These are phyloP conservation scores for Melanargia galathea DNA, from an alignment of 2,888 invertebrate genomes.

Conservation along the genomic window DNA sequence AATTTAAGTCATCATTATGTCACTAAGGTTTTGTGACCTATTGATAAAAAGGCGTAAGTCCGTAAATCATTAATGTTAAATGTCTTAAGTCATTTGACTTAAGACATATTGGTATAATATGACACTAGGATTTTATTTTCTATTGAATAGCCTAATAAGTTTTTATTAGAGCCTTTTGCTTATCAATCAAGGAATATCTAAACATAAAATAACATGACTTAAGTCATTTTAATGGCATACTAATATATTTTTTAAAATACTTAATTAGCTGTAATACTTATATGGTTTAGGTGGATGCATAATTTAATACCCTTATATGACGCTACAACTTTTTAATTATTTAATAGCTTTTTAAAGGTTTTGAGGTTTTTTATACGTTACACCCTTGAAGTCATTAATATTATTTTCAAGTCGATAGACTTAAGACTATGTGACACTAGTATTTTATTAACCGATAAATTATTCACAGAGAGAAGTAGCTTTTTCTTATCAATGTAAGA, in stretches of 20 bases:
- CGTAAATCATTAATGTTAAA: neutral
- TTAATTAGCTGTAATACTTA: neutral
- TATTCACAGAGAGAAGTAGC: no score
- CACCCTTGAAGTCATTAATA: no score
- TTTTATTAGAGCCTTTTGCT: neutral
- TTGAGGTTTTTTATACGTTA: no score
- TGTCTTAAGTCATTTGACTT: neutral
- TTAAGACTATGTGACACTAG: no score
- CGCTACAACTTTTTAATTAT: neutral
- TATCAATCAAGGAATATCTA: neutral
- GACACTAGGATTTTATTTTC: neutral
- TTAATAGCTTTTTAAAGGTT: no score
- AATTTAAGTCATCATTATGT: neutral
- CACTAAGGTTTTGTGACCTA: neutral
- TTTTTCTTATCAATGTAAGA: no score
- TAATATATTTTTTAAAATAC: neutral
- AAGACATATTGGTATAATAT: neutral
- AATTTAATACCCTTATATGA: neutral
- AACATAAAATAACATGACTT: neutral
- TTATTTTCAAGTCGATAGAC: no score
- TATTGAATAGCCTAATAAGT: neutral
- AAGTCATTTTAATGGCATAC: neutral
- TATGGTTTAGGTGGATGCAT: neutral
- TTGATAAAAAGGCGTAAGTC: neutral
- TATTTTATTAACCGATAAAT: no score